These are phyloP conservation scores for Hybos culiciformis DNA, from an alignment of 2,888 invertebrate species.

Conservation along the genomic window DNA sequence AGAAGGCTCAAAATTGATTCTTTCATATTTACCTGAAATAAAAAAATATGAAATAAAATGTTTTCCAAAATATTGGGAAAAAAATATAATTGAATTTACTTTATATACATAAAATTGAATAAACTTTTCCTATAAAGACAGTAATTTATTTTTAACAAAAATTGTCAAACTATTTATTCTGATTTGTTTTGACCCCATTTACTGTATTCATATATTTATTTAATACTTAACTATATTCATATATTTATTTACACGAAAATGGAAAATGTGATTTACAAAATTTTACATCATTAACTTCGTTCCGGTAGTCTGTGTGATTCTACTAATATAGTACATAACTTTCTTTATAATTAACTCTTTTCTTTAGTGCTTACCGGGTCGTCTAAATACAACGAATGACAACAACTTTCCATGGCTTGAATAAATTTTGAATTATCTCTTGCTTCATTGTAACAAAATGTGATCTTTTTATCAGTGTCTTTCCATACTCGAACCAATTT, in stretches of 20 bases:
- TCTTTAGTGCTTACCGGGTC: slow-evolving; percentile 69
- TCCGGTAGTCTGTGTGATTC: too few relatives aligned
- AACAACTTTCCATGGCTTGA: slow-evolving; percentile 85
- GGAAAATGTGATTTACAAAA: too few relatives aligned
- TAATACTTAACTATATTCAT: too few relatives aligned
- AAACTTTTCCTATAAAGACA: background rate
- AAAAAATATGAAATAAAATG: too few relatives aligned
- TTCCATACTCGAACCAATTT: slow-evolving; percentile 71
- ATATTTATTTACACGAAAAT: too few relatives aligned
- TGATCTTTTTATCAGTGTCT: slow-evolving; percentile 78
- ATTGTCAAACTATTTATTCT: too few relatives aligned
- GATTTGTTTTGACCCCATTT: too few relatives aligned
- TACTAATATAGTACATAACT: too few relatives aligned
- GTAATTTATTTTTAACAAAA: background rate
- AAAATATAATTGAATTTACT: background rate
- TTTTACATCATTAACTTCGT: too few relatives aligned
- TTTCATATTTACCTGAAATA: slow-evolving; percentile 65
- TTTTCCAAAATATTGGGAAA: too few relatives aligned
- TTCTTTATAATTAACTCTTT: too few relatives aligned
- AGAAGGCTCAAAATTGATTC: slow-evolving; percentile 78
- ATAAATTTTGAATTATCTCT: slow-evolving; percentile 93
- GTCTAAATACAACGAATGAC: slow-evolving; percentile 83
- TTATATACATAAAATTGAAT: background rate
- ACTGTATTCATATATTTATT: too few relatives aligned
- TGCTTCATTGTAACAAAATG: slow-evolving; percentile 89